These are phyloP conservation scores for Drosophila hydei DNA, from an alignment of 1,140 invertebrate species.

Conservation along the genomic window DNA sequence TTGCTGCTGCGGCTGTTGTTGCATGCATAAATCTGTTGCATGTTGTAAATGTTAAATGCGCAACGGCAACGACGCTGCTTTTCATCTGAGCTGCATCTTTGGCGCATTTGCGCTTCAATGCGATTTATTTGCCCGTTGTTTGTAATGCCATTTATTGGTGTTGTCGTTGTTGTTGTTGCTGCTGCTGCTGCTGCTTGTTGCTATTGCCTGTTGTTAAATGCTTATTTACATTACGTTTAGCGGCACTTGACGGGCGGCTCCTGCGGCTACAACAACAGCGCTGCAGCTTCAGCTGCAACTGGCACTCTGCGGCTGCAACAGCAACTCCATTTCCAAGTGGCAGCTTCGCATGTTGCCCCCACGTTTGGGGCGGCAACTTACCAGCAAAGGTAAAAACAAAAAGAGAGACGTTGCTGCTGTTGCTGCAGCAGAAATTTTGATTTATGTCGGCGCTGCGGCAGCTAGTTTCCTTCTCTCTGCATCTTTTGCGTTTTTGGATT, in stretches of 20 bases:
- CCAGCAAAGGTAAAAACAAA: conserved; percentile 37
- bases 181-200: conserved; percentile 32
- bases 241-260: conserved; percentile 65
- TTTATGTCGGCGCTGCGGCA: conserved; percentile 58
- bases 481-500: conserved; percentile 10
- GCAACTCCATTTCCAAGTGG: conserved; percentile 40
- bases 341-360: conserved; percentile 36
- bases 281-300: conserved; percentile 8
- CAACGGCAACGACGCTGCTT: conserved; percentile 36
- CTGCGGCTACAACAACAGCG: conserved; percentile 18
- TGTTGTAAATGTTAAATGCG: conserved; percentile 77
- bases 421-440: conserved; percentile 65
- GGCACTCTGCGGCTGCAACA: conserved; percentile 11
- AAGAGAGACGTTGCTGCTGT: conserved; percentile 21
- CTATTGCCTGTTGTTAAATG: conserved; percentile 71
- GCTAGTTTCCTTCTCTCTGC: background rate
- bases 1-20: conserved; percentile 47
- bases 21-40: conserved; percentile 79
- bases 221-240: conserved; percentile 83
- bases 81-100: conserved; percentile 66
- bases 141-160: conserved; percentile 77
- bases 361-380: conserved; percentile 34
- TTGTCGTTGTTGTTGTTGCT: conserved; percentile 37
- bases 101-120: conserved; percentile 73
- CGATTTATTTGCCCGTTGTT: conserved; percentile 79